Evolutionary conservation across 2,888 invertebrate species (phyloP), one percentile per base, ranked within the genome.

Genomic region (Acrobasis suavella): DNA sequence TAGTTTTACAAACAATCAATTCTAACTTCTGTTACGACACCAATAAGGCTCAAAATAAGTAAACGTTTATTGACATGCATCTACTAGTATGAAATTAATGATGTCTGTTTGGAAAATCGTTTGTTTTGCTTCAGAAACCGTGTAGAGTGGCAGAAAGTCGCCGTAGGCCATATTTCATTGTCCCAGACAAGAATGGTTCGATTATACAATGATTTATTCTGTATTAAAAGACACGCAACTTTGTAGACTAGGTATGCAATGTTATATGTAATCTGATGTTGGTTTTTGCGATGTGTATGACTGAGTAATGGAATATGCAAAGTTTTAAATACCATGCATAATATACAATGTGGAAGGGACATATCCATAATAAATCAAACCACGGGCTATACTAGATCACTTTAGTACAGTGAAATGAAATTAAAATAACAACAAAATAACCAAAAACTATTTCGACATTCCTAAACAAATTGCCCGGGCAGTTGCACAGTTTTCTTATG

Each of bases 41-140:
- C 8, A 9, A 55, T 76, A 82, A 68, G 69, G 75, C 65, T 62
- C 60, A 77, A 61, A 73, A 71, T 78, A 38, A 62, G 62, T 62
- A 65, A 60, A 60, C 51, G 58, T 38, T 51, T 51, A 64, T 55
- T 64, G 69, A 63, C 60, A 59, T 65, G 65, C 72, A 69, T 72
- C 73, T 77, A 75, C 77, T 78, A 78, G 77, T 74, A 80, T 76
- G 68, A 80, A 81, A 89, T 87, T 87, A 87, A 89, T 86, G 87
- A 86, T 86, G 77, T 72, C 73, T 74, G 77, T 78, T 82, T 81
- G 81, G 80, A 80, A 80, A 81, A 83, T 85, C 85, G 80, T 87
- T 89, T 89, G 86, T 87, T 85, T 80, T 74, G 77, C 76, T 78
- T 80, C 75, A 77, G 74, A 77, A 82, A 77, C 50, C 74, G 72